Conservation (phyloP, 2,888 invertebrate species). For the Erebia ligea region DNA sequence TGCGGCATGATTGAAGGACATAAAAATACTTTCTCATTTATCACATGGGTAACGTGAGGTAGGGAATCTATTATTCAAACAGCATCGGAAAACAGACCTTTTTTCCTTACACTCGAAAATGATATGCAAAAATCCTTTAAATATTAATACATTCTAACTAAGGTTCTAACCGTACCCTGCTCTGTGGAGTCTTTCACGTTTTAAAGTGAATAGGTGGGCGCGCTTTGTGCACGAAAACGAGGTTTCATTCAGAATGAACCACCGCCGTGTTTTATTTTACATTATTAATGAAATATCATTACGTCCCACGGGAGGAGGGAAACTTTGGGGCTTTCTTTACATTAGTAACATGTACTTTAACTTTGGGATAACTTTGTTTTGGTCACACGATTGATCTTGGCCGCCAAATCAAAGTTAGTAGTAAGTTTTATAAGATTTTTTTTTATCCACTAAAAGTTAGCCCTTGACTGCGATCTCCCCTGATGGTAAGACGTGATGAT, state of each 20-base stretch:
- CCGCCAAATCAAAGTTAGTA: no score
- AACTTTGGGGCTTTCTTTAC: not conserved
- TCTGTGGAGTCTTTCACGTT: slow-evolving; percentile 62
- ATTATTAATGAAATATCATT: slow-evolving; percentile 51
- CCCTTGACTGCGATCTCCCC: no score
- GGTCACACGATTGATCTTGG: no score
- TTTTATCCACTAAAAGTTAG: no score
- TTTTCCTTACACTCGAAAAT: not conserved
- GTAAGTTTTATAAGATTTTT: no score
- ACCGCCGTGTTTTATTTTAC: slow-evolving; percentile 51
- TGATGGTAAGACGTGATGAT: no score
- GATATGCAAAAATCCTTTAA: slow-evolving; percentile 19
- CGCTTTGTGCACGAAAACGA: slow-evolving; percentile 66
- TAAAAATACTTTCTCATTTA: no score
- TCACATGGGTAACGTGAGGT: no score
- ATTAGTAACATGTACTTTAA: not conserved
- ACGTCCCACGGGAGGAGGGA: slow-evolving; percentile 23
- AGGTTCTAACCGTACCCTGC: slow-evolving; percentile 43
- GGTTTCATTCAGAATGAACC: slow-evolving; percentile 60
- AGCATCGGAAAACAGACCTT: not conserved
- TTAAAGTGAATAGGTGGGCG: slow-evolving; percentile 69
- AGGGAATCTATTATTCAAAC: not conserved
- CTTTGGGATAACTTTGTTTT: not conserved
- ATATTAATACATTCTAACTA: slow-evolving; percentile 16
- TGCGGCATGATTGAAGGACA: no score